Evolutionary conservation across 2,113 vertebrate species (phyloP).

Genomic region (Cryptoleucopteryx plumbea): DNA sequence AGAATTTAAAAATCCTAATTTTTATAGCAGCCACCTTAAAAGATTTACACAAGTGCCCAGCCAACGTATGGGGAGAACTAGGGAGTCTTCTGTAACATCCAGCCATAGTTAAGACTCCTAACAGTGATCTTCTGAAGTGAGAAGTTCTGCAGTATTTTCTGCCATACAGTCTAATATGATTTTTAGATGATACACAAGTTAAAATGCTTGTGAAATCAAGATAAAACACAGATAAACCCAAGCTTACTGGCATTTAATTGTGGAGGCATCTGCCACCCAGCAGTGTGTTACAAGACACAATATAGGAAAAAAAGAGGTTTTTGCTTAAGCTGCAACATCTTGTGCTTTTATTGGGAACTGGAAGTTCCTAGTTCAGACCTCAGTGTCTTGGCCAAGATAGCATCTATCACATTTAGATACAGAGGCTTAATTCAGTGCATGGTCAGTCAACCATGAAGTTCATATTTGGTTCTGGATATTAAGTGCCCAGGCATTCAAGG

Average conservation of each 20-base stretch:
- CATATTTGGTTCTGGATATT: slow-evolving; percentile 33
- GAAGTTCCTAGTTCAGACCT: neutral
- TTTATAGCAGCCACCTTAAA: neutral
- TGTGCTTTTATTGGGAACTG: neutral
- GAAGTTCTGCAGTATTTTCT: neutral
- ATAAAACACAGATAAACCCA: neutral
- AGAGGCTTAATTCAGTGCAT: slow-evolving; percentile 9
- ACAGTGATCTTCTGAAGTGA: neutral
- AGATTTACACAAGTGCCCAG: fast-evolving
- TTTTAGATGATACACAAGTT: neutral
- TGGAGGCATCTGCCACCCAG: neutral
- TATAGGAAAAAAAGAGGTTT: fast-evolving
- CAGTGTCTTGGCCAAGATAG: neutral
- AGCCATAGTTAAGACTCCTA: neutral
- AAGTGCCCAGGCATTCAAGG: neutral
- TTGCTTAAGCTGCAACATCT: neutral
- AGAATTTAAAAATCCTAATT: neutral
- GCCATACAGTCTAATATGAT: neutral
- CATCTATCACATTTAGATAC: slow-evolving; percentile 39
- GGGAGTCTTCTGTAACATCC: neutral
- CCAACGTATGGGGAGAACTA: neutral
- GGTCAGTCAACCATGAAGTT: slow-evolving; percentile 5
- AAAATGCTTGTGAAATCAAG: neutral
- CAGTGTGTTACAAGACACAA: neutral
- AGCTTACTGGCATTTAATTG: neutral